Conservation (phyloP, 2,888 invertebrate genomes). For the Lydus trimaculatus region DNA sequence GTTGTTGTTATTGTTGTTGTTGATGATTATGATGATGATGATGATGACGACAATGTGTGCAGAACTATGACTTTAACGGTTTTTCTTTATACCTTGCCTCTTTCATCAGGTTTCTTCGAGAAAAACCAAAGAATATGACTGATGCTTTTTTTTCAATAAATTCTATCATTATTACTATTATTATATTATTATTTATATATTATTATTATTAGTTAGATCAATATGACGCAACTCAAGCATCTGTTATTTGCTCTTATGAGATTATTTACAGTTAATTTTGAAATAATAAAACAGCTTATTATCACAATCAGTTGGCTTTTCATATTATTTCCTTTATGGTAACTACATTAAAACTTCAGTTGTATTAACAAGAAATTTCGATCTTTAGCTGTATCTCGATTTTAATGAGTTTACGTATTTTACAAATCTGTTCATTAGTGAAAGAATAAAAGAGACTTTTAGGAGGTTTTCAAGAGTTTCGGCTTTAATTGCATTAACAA, state of each 20-base stretch:
- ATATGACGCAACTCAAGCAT: background rate
- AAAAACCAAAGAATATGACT: background rate
- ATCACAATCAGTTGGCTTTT: no score
- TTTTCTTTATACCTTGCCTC: background rate
- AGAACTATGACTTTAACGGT: conserved; percentile 1
- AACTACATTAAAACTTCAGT: no score
- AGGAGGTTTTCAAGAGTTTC: no score
- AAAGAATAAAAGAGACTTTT: no score
- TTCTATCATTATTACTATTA: background rate
- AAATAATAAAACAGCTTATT: background rate
- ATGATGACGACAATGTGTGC: conserved; percentile 1
- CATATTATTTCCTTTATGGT: no score
- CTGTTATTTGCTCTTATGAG: background rate
- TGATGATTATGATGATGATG: background rate
- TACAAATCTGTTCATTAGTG: no score
- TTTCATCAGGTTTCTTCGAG: background rate
- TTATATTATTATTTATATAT: background rate
- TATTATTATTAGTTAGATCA: background rate
- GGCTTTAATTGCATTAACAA: no score
- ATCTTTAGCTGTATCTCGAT: no score
- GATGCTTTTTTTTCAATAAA: background rate
- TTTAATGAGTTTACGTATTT: no score
- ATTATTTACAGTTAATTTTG: background rate
- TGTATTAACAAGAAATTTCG: no score
- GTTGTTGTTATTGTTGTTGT: background rate